phyloP scores from a whole-genome alignment of 2,797 vertebrate genomes.

The Gobio occitaniae region DNA sequence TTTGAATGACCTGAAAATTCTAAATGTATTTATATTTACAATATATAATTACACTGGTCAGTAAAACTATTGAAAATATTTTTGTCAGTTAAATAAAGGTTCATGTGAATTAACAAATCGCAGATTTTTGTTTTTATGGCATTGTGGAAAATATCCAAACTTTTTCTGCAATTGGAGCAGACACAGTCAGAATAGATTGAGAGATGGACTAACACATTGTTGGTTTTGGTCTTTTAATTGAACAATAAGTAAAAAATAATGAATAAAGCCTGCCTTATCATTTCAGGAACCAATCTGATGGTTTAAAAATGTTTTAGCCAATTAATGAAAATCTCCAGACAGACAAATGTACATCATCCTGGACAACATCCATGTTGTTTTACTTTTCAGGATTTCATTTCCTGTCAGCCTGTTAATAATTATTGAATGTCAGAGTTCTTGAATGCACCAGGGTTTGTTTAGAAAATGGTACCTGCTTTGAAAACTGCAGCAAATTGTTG shows the following conservation, averaged over 20 bases:
- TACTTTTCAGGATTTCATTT: background rate
- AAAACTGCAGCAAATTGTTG: background rate
- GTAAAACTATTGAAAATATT: background rate
- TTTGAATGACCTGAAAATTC: background rate
- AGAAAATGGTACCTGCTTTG: conserved; percentile 19
- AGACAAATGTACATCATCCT: too few relatives aligned
- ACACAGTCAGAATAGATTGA: background rate
- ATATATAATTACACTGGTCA: conserved; percentile 2
- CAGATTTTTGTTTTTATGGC: background rate
- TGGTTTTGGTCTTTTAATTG: conserved; percentile 14
- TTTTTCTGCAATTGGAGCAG: background rate
- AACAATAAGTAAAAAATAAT: conserved; percentile 9
- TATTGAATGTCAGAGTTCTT: conserved; percentile 11
- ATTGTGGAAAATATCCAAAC: background rate
- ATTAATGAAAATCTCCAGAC: too few relatives aligned
- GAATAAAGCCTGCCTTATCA: background rate
- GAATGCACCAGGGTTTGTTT: conserved; percentile 16
- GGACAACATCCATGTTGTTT: too few relatives aligned
- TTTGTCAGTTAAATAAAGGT: background rate
- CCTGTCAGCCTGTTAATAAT: conserved; percentile 7
- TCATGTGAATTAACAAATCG: background rate
- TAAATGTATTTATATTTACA: background rate
- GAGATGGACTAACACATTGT: conserved; percentile 14
- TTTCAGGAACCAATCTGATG: background rate
- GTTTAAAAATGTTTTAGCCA: too few relatives aligned